Evolutionary conservation across 2,888 invertebrate genomes (phyloP).

Genomic region (Apamea epomidion): DNA sequence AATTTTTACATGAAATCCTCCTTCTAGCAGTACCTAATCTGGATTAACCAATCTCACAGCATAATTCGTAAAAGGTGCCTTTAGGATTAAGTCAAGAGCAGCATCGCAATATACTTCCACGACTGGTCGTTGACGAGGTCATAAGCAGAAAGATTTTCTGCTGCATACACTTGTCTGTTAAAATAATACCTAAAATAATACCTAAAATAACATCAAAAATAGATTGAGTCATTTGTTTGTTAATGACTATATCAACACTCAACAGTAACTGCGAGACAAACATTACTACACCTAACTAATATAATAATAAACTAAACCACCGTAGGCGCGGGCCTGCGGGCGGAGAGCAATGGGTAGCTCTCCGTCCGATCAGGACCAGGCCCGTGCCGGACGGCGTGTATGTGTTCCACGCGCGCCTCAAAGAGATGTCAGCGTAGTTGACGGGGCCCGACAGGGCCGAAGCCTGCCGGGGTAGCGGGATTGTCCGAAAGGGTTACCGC

Average conservation of each 20-base stretch:
- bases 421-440: too few species aligned
- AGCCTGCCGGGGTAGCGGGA: too few species aligned
- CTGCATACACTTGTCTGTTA: not conserved
- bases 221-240: constrained; percentile 30
- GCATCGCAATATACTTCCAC: not conserved
- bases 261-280: not conserved
- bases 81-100: not conserved
- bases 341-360: too few species aligned
- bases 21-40: not conserved
- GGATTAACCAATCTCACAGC: not conserved
- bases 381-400: too few species aligned
- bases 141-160: too few species aligned
- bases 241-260: not conserved
- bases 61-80: not conserved
- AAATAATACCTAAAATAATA: constrained; percentile 22
- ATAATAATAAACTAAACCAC: too few species aligned
- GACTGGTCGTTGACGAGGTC: not conserved
- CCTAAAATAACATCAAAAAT: constrained; percentile 25
- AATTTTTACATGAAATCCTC: too few species aligned
- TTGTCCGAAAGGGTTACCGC: too few species aligned
- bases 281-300: not conserved
- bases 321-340: too few species aligned
- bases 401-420: too few species aligned
- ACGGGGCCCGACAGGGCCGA: too few species aligned
- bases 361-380: too few species aligned